These are phyloP conservation scores for Coptodon bakossiorum DNA, from an alignment of 2,113 vertebrate genomes.

Conservation along the genomic window DNA sequence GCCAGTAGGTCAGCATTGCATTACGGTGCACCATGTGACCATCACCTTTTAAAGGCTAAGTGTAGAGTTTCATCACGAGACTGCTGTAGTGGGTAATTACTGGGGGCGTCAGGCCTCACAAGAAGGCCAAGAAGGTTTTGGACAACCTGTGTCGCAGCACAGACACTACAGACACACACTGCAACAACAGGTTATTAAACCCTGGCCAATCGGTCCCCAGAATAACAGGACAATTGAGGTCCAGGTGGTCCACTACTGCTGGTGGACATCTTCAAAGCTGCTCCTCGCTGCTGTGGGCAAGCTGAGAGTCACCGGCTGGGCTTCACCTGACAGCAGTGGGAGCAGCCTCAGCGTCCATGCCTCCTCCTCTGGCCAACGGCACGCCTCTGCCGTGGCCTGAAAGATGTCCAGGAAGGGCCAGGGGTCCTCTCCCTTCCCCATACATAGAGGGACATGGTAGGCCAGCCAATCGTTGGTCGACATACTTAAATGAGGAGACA, in stretches of 20 bases:
- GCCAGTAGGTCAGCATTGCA: no score
- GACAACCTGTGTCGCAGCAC: background rate
- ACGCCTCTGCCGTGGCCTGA: background rate
- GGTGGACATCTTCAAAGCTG: background rate
- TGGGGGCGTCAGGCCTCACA: background rate
- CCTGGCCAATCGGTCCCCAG: background rate
- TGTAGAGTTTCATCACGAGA: background rate
- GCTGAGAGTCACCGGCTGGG: background rate
- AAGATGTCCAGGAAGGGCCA: background rate
- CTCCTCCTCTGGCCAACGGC: accelerated
- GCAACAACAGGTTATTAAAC: background rate
- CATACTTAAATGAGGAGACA: background rate
- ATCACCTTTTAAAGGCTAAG: no score
- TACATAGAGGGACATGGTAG: background rate
- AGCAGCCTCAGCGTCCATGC: accelerated
- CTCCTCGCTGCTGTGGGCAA: accelerated
- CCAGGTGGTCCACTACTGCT: background rate
- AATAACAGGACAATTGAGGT: background rate
- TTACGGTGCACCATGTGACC: no score
- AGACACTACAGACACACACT: background rate
- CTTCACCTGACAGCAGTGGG: background rate
- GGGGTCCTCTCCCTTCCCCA: background rate
- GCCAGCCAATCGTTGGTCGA: background rate
- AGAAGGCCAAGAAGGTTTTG: background rate
- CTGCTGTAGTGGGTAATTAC: background rate